Evolutionary conservation across 2,888 invertebrate genomes (phyloP).

Genomic region (Leucoma salicis): DNA sequence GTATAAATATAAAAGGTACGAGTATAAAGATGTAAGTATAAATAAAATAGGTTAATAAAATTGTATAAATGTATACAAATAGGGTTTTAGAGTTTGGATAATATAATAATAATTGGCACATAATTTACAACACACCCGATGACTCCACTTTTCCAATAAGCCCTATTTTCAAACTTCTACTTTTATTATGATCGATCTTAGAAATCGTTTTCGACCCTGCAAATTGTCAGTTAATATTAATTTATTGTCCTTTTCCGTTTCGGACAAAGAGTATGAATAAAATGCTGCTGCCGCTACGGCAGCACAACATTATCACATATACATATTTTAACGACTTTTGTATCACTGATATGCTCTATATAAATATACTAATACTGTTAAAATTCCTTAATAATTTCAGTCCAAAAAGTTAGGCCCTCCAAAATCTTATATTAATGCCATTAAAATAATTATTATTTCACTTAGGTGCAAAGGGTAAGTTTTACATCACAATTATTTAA

Average conservation of each 20-base stretch:
- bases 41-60: too few relatives aligned
- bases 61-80: not conserved
- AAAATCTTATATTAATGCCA: not conserved
- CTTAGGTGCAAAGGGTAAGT: too few relatives aligned
- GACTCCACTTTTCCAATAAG: not conserved
- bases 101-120: not conserved
- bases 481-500: too few relatives aligned
- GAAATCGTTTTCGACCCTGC: slow-evolving; percentile 10
- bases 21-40: too few relatives aligned
- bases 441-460: not conserved
- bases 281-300: not conserved
- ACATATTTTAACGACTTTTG: not conserved
- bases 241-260: slow-evolving; percentile 3
- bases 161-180: not conserved
- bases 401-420: slow-evolving; percentile 1
- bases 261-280: not conserved
- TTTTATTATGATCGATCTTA: slow-evolving; percentile 4
- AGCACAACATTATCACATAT: not conserved
- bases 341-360: not conserved
- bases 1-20: too few relatives aligned
- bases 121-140: not conserved
- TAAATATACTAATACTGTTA: not conserved
- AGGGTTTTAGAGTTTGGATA: not conserved
- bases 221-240: not conserved
- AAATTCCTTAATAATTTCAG: not conserved